Evolutionary conservation across 2,888 invertebrate genomes (phyloP).

Genomic region (Sepiola atlantica): DNA sequence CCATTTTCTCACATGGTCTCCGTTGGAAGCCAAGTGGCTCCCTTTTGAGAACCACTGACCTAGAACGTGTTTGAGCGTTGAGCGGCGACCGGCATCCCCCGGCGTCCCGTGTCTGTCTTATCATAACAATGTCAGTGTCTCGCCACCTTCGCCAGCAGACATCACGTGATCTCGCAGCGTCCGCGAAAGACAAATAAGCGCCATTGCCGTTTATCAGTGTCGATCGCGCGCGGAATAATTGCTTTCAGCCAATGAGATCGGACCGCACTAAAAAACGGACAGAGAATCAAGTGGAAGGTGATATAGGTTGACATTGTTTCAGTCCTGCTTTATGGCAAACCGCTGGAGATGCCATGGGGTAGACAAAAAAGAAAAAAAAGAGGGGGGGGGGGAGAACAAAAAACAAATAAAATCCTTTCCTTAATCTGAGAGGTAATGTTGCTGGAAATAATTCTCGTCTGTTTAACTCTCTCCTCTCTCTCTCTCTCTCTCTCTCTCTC

Average conservation of each 20-base stretch:
- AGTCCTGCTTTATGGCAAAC: background rate
- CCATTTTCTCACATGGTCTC: too few species aligned
- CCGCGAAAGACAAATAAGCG: slow-evolving; percentile 15
- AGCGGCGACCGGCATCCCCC: background rate
- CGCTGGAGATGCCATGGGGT: background rate
- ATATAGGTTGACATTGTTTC: background rate
- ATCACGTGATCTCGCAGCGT: background rate
- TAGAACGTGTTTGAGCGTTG: background rate
- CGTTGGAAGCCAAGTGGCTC: too few species aligned
- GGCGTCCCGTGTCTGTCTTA: background rate
- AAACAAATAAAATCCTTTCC: too few species aligned
- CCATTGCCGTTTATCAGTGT: background rate
- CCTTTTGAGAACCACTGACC: background rate
- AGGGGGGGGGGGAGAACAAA: too few species aligned
- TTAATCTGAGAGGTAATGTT: too few species aligned
- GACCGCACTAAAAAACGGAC: background rate
- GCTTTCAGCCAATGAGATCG: background rate
- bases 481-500: background rate
- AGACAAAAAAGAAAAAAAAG: background rate
- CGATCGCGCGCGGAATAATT: background rate
- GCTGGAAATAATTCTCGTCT: background rate
- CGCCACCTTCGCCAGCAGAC: background rate
- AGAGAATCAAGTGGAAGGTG: background rate
- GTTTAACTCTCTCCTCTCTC: background rate
- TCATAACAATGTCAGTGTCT: slow-evolving; percentile 14